These are phyloP conservation scores for Rutpela maculata DNA, from an alignment of 2,888 invertebrate species.

Conservation along the genomic window DNA sequence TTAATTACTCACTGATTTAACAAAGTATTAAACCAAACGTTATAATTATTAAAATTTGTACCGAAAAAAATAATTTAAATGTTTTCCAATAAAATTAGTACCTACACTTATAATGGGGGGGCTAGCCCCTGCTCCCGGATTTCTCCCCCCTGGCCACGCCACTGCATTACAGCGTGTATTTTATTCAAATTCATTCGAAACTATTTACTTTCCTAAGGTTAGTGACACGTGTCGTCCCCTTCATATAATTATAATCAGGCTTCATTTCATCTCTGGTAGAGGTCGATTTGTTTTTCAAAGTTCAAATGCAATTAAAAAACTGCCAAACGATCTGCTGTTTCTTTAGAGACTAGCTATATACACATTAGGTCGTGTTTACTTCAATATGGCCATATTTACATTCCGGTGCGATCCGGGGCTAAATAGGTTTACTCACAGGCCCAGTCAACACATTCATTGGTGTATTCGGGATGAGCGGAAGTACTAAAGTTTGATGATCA, in stretches of 20 bases:
- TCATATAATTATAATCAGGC: constrained; percentile 48
- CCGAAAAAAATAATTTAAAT: no score
- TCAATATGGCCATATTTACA: constrained; percentile 31
- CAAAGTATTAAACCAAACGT: no score
- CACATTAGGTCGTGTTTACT: constrained; percentile 28
- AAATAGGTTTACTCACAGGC: constrained; percentile 27
- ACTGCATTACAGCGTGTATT: neutral
- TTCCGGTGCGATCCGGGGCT: constrained; percentile 11
- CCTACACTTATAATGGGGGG: no score
- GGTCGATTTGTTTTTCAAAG: constrained; percentile 13
- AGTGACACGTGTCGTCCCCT: constrained; percentile 5
- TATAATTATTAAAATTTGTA: no score
- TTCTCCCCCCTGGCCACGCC: no score
- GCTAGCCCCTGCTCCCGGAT: no score
- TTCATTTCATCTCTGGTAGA: constrained; percentile 37
- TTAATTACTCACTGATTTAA: no score
- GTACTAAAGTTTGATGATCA: constrained; percentile 2
- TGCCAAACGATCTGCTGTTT: constrained; percentile 30
- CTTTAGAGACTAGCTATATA: constrained; percentile 25
- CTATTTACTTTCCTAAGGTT: neutral
- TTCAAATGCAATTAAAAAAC: constrained; percentile 34
- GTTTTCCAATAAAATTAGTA: no score
- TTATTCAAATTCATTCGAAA: neutral
- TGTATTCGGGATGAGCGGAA: constrained; percentile 8
- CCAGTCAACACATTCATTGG: constrained; percentile 8